Conservation (phyloP, 1,140 invertebrate species). For the Aethina tumida region DNA sequence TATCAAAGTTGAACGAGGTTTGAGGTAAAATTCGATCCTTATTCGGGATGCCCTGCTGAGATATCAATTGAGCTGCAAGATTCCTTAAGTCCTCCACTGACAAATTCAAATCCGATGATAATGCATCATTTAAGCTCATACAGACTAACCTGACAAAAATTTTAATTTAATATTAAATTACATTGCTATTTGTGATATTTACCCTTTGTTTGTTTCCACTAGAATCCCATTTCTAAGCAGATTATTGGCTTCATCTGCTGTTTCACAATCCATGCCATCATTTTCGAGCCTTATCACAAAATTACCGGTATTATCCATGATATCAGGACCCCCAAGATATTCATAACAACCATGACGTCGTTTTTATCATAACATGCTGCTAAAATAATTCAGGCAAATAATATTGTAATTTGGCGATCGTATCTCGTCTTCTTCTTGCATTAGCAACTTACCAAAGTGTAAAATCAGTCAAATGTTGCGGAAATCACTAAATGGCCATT, state of each 20-base stretch:
- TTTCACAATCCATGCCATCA: slow-evolving; percentile 11
- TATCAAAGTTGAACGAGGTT: slow-evolving; percentile 23
- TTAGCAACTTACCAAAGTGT: too few species aligned
- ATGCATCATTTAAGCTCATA: slow-evolving; percentile 37
- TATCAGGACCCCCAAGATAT: too few species aligned
- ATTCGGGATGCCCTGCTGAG: slow-evolving; percentile 21
- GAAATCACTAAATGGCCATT: too few species aligned
- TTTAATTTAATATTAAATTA: slow-evolving; percentile 7
- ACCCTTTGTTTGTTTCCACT: slow-evolving; percentile 38
- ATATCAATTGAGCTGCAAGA: slow-evolving; percentile 35
- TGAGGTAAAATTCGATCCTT: slow-evolving; percentile 9
- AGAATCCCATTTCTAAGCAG: slow-evolving; percentile 37
- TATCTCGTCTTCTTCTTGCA: too few species aligned
- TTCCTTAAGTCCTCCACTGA: slow-evolving; percentile 37
- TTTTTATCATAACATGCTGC: too few species aligned
- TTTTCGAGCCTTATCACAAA: too few species aligned
- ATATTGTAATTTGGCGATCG: too few species aligned
- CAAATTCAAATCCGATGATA: slow-evolving; percentile 35
- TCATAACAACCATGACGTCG: too few species aligned
- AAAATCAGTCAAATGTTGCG: too few species aligned
- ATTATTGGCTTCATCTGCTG: slow-evolving; percentile 33
- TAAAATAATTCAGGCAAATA: too few species aligned
- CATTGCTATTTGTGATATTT: slow-evolving; percentile 15
- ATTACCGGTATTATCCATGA: too few species aligned
- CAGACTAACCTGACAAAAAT: slow-evolving; percentile 35